Base-by-base conservation (phyloP, 2,888 invertebrate genomes). In the Nasonia oneida region DNA sequence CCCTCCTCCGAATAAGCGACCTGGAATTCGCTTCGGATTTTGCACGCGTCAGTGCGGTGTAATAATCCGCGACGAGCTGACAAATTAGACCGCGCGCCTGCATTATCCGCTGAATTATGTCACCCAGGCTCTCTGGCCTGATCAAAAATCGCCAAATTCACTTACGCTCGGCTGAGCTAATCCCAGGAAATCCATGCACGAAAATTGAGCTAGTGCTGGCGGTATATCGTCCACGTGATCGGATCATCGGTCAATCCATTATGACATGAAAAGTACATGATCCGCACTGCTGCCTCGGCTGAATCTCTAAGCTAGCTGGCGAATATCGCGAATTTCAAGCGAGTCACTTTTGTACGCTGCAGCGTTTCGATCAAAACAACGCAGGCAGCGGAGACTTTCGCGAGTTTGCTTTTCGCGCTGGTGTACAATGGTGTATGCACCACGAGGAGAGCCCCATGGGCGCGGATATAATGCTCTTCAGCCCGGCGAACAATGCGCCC, bases 341-440 rank as follows among this genome's bases (percentile, higher is more conserved):
- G 0, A 33, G 29, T 67, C 0, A n/a, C 15, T 15, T 15, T 4
- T 47, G 29, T 29, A 29, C 29, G 29, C 29, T 29, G 2, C 53
- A 15, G 53, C 1, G 15, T 14, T 61, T n/a, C 23, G 61, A 37
- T 37, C 37, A 42, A 42, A 42, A 57, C 15, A 18, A 42, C 15
- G 3, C n/a, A 29, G 29, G 2, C 18, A 39, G 15, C 5, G 57
- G 3, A 18, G 18, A 57, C n/a, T 57, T 61, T 61, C 42, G 73
- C 50, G n/a, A 75, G 67, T 75, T 82, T 82, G 70, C 57, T 33
- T 42, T 53, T 83, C 67, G 33, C 70, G 70, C 70, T 39, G 83
- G 53, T 18, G 50, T 71, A 78, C 39, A 83, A 83, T 77, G 53
- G 76, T 15, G 1, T 57, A n/a, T n/a, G 6, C 6, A 18, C 2